A percentile compares a stretch with the other conserved stretches of the same genome.
Evolutionary conservation across 1,140 invertebrate genomes (phyloP).

Genomic region (Lamellibrachia luymesi): DNA sequence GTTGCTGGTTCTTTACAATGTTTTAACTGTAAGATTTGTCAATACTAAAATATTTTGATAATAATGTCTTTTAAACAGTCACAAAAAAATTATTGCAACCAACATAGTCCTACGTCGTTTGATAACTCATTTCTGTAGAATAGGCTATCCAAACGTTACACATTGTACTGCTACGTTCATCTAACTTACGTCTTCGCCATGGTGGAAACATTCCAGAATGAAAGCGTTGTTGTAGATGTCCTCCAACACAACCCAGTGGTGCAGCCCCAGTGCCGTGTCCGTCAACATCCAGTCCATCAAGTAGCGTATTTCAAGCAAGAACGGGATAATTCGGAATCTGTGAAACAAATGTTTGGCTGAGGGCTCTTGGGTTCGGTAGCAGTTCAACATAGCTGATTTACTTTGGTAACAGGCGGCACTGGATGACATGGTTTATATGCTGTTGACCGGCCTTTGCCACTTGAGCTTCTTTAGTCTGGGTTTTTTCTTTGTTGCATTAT

Average conservation of each 20-base stretch:
- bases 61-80: too few relatives aligned
- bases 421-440: too few relatives aligned
- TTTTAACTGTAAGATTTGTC: too few relatives aligned
- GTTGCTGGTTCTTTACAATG: too few relatives aligned
- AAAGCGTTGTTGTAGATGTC: constrained; percentile 97
- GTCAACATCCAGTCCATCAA: constrained; percentile 99
- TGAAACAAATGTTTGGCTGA: not conserved
- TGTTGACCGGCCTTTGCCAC: too few relatives aligned
- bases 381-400: not conserved
- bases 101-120: constrained; percentile 82
- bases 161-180: constrained; percentile 89
- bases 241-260: constrained; percentile 99
- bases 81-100: too few relatives aligned
- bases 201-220: constrained; percentile 87
- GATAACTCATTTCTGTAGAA: constrained; percentile 97
- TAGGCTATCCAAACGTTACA: constrained; percentile 98
- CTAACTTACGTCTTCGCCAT: constrained; percentile 69
- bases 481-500: too few relatives aligned
- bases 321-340: constrained; percentile 93
- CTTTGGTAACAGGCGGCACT: too few relatives aligned
- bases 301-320: constrained; percentile 92
- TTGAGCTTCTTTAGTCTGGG: too few relatives aligned
- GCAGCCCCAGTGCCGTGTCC: constrained; percentile 94
- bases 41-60: too few relatives aligned
- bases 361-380: not conserved